Evolutionary conservation across 2,888 invertebrate species (phyloP), one percentile per base, ranked within the genome.

Genomic region (Crioceris asparagi): DNA sequence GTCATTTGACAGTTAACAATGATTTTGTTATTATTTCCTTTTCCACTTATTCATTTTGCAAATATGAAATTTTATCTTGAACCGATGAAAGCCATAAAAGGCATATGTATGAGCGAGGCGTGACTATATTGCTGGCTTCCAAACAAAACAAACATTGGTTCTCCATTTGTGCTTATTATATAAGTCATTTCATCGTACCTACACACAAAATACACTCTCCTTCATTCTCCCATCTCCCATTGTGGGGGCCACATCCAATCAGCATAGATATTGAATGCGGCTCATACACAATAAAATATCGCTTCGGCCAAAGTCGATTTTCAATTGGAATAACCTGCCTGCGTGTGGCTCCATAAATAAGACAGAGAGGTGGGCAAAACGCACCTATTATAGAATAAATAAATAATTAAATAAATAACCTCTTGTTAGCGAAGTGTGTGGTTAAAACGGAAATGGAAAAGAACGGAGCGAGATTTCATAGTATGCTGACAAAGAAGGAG

Each of bases 371-470:
- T 64, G 64, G 64, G 64, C 49, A 64, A 62, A 65, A 64, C 62
- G 61, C 62, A 64, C 62, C 63, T 64, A 64, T 64, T 64, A 64
- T 59, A 62, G 63, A 64, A 64, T 65, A 65, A 65, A 65, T 65
- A 65, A 65, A 65, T 64, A 65, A 65, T 65, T 65, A 64, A 64
- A 65, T 65, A 65, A 65, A 65, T 64, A 64, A 64, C 61, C 55
- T 61, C 64, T 64, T 64, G 65, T 65, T 65, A 65, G 61, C 64
- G 53, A 60, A 61, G 63, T 62, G 62, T 61, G 62, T 60, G 61
- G 62, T 54, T 41, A 29, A 34, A 31, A 33, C 36, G 29, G 39
- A 45, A 42, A 31, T 36, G 35, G 27, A 38, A 40, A 29, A 46
- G 29, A 39, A 41, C 35, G 34, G 42, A 38, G 29, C 42, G 23